phyloP scores from a whole-genome alignment of 1,140 invertebrate species.

The Megalonaias nervosa region DNA sequence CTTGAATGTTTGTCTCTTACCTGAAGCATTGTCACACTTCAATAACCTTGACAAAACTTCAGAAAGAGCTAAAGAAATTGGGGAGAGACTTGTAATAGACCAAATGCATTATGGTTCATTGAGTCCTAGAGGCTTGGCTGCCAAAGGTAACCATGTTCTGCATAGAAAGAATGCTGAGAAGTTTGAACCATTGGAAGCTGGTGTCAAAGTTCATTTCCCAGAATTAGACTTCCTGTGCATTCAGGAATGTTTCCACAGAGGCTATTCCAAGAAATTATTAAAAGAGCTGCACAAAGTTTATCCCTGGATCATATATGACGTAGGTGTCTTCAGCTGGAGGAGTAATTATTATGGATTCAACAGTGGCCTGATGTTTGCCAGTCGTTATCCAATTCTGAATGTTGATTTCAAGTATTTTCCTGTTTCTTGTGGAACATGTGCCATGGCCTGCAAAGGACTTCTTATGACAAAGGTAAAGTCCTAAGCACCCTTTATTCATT shows the following conservation, averaged over 20 bases:
- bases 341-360: constrained; percentile 55
- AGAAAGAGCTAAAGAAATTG: constrained; percentile 46
- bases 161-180: neutral
- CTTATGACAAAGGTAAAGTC: constrained; percentile 67
- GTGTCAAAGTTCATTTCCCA: constrained; percentile 52
- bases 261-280: constrained; percentile 46
- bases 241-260: constrained; percentile 58
- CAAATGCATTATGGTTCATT: constrained; percentile 36
- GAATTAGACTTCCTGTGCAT: constrained; percentile 56
- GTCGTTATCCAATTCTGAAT: constrained; percentile 65
- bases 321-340: constrained; percentile 38
- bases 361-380: constrained; percentile 70
- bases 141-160: neutral
- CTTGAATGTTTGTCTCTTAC: constrained; percentile 56
- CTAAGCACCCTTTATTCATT: neutral
- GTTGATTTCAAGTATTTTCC: constrained; percentile 63
- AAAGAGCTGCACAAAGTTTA: constrained; percentile 59
- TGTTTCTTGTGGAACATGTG: constrained; percentile 49
- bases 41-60: constrained; percentile 54
- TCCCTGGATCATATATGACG: constrained; percentile 63
- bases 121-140: neutral
- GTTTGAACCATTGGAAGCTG: constrained; percentile 16
- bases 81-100: constrained; percentile 50
- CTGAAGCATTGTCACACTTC: constrained; percentile 52
- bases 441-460: constrained; percentile 62